Base-by-base conservation (phyloP, 1,140 invertebrate species). In the Diuraphis noxia region DNA sequence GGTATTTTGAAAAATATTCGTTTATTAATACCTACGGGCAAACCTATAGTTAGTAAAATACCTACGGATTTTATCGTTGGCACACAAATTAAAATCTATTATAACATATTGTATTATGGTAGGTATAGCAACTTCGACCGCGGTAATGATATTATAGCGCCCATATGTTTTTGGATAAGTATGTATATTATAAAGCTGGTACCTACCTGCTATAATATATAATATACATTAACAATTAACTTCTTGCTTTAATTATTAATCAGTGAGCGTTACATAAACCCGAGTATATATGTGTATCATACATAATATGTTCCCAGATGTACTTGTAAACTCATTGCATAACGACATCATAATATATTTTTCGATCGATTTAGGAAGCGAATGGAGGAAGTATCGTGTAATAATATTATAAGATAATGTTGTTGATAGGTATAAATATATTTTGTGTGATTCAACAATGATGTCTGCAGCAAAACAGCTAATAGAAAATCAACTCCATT, bases 281-380 rank as follows among this genome's bases (percentile, higher is more conserved):
- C 38, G 5, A 0, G 25, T 41, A 17, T 41, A 17, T 0, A 82
- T 38, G 23, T 25, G 30, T 17, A 38, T 40, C 2, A 34, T 49
- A 63, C 13, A 63, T n/a, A 43, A 23, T 49, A 17, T 72, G 56
- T 17, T 13, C 30, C 7, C 52, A 52, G 23, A 52, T 52, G 23
- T 52, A 8, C 52, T 4, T 21, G 13, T n/a, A 72, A 72, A 13
- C 13, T 21, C 56, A n/a, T 72, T 72, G 56, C 56, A 72, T n/a
- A n/a, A 72, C 56, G n/a, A n/a, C 56, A n/a, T 17, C n/a, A 72
- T 72, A 72, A 63, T 46, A 72, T 72, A 72, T 72, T 72, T 63
- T 72, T 34, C 85, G 43, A 52, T 52, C 43, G 85, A 52, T 86
- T 86, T 52, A 1, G 85, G 85, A 86, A 86, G 46, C 85, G 46